Base-by-base conservation (phyloP, 2,797 vertebrate genomes). In the Sebastes hopkinsi region DNA sequence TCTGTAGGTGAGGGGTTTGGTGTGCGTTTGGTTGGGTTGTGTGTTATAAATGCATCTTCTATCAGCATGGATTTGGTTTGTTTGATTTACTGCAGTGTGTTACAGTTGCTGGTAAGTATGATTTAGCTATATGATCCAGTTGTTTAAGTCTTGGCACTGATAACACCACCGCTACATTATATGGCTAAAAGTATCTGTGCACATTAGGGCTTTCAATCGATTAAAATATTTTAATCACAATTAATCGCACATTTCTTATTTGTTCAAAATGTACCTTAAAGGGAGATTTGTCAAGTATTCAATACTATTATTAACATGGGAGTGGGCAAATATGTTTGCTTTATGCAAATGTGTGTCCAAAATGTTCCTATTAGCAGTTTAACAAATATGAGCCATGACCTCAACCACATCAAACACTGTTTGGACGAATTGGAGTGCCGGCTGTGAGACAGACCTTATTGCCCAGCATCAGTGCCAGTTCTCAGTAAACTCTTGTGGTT, bases 1-100 rank as follows among this genome's bases (percentile, higher is more conserved):
- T 86, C 77, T 93, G 93, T 95, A 94, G 93, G 94, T 94, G 71
- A 79, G 67, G 67, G 72, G 18, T 80, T 74, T 84, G 82, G 68
- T 75, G 78, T 90, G 81, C 55, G n/a, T 60, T 80, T 85, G 81
- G 42, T 86, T 82, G 78, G 78, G 27, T 66, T 81, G 74, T 79
- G 75, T 79, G 70, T 54, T 54, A 23, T 25, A 71, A 50, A 66
- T 69, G 60, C 64, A 67, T 76, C 42, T 59, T 61, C 62, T 77
- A 38, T 67, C 32, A 50, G 74, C 86, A 74, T 87, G 76, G 42
- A 30, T 29, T 25, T 81, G 75, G 54, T 80, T 25, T 34, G 54
- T 80, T 25, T 34, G 58, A 61, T 75, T 69, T 68, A 60, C 50
- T 73, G 42, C 36, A 54, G 72, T 67, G 65, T 64, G 59, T 81